These are phyloP conservation scores for Syngnathoides biaculeatus DNA, from an alignment of 2,113 vertebrate species.

Conservation along the genomic window DNA sequence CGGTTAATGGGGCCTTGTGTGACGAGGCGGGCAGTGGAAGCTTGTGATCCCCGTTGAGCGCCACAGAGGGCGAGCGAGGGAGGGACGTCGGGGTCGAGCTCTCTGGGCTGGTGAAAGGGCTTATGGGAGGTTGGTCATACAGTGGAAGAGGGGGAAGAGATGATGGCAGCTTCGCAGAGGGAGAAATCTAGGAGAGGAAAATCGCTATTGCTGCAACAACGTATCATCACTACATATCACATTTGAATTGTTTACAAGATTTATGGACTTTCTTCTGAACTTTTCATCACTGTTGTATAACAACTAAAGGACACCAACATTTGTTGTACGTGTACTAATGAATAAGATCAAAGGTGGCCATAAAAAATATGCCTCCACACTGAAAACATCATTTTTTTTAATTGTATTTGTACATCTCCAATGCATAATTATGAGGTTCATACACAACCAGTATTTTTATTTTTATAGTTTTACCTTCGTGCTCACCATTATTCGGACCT, in stretches of 20 bases:
- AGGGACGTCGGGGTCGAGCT: conserved; percentile 82
- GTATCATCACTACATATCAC: not conserved
- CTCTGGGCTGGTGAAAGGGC: conserved; percentile 86
- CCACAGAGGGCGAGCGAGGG: conserved; percentile 82
- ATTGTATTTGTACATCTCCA: not conserved
- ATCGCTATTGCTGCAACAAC: not conserved
- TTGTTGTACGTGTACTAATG: not conserved
- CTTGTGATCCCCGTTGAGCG: conserved; percentile 81
- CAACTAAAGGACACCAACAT: too few relatives aligned
- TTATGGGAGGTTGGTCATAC: conserved; percentile 89
- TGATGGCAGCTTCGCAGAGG: conserved; percentile 77
- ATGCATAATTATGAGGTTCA: too few relatives aligned
- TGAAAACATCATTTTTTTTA: not conserved
- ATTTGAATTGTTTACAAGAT: not conserved
- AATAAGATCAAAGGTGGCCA: not conserved
- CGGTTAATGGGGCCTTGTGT: conserved; percentile 57
- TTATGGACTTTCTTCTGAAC: not conserved
- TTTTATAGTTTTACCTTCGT: too few relatives aligned
- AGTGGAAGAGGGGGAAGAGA: conserved; percentile 85
- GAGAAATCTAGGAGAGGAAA: conserved; percentile 64
- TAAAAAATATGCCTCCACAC: not conserved
- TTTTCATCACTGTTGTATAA: not conserved
- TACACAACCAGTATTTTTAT: too few relatives aligned
- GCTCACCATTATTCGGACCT: too few relatives aligned
- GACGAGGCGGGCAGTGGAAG: conserved; percentile 48